Conservation (phyloP, 2,888 invertebrate species). For the Conomelus anceps region DNA sequence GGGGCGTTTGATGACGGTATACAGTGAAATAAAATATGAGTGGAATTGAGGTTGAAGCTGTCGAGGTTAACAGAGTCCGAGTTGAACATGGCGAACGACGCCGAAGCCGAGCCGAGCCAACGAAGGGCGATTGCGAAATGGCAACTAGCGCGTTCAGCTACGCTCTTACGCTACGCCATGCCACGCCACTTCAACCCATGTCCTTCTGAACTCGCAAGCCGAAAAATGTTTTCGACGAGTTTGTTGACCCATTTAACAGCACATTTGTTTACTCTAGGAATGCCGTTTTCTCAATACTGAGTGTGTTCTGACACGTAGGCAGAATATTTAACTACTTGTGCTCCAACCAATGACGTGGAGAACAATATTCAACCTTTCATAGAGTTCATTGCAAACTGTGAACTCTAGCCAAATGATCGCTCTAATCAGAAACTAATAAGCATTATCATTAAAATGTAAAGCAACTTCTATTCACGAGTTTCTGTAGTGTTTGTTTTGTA, state of each 20-base stretch:
- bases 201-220: not conserved
- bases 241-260: not conserved
- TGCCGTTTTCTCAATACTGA: not conserved
- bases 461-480: too few species aligned
- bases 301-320: not conserved
- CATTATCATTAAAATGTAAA: not conserved
- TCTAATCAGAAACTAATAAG: not conserved
- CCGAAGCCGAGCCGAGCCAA: not conserved
- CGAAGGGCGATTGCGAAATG: not conserved
- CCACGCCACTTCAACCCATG: not conserved
- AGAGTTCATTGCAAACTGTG: not conserved
- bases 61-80: not conserved
- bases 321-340: not conserved
- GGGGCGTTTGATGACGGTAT: not conserved
- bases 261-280: not conserved
- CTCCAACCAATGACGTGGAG: not conserved
- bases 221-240: not conserved
- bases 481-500: too few species aligned
- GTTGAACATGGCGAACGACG: not conserved
- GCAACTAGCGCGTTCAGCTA: not conserved
- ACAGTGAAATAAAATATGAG: not conserved
- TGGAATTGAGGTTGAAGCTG: not conserved
- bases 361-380: not conserved
- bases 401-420: not conserved
- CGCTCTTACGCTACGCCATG: not conserved